phyloP scores from a whole-genome alignment of 1,140 invertebrate genomes.

The Rhyacophila brunnea region DNA sequence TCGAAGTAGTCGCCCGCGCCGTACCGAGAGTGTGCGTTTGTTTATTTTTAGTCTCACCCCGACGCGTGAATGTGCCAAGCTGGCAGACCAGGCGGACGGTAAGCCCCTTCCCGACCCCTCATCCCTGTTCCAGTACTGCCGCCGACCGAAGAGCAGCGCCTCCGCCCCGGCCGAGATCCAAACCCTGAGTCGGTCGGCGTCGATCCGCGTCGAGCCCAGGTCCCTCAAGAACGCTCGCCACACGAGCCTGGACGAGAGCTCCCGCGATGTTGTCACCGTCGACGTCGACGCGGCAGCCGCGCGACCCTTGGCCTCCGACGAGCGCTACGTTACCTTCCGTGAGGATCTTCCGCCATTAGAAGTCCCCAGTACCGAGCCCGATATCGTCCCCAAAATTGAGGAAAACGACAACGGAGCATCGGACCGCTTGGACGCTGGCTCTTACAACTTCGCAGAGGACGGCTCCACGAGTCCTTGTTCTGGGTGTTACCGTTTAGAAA shows the following conservation, averaged over 20 bases:
- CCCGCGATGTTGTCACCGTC: conserved; percentile 35
- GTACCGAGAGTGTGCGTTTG: neutral
- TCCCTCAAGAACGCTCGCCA: neutral
- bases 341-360: conserved; percentile 8
- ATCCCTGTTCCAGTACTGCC: conserved; percentile 32
- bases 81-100: conserved; percentile 27
- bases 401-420: neutral
- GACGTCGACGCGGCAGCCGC: conserved; percentile 45
- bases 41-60: neutral
- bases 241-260: too few species aligned
- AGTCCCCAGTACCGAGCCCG: conserved; percentile 5
- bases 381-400: conserved; percentile 6
- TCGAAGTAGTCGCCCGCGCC: neutral
- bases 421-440: neutral
- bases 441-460: conserved; percentile 3
- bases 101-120: conserved; percentile 18
- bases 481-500: conserved; percentile 1
- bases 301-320: conserved; percentile 31
- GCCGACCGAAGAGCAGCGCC: conserved; percentile 3
- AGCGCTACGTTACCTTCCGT: conserved; percentile 10
- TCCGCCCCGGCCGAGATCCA: conserved; percentile 3
- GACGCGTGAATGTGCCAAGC: conserved; percentile 18
- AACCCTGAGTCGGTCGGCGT: neutral
- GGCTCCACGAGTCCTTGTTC: conserved; percentile 20
- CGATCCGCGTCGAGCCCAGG: neutral